These are phyloP conservation scores for Homarus gammarus DNA, from an alignment of 2,888 invertebrate species.

Conservation along the genomic window DNA sequence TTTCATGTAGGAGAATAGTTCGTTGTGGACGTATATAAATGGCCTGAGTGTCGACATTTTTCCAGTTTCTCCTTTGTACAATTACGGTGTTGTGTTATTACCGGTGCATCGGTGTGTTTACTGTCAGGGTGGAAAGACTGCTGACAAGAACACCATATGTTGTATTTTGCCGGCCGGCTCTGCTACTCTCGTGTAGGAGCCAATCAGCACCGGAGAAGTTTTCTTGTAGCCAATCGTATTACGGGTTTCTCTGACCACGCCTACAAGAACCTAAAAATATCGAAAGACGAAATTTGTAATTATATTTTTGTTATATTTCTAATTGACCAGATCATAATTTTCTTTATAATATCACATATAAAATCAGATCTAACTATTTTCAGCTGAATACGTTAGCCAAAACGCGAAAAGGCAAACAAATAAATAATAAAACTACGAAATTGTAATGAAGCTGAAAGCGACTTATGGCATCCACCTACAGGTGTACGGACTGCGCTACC, in stretches of 20 bases:
- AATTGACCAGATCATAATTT: neutral
- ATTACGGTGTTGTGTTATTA: constrained; percentile 1
- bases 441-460: constrained; percentile 5
- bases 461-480: constrained; percentile 34
- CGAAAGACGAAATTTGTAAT: neutral
- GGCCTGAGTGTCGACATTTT: too few species aligned
- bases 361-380: neutral
- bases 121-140: neutral
- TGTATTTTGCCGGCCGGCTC: constrained; percentile 58
- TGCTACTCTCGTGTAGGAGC: constrained; percentile 25
- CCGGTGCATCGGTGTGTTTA: neutral
- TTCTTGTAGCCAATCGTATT: constrained; percentile 38
- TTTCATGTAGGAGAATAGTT: too few species aligned
- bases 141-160: constrained; percentile 49
- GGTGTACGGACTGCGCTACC: constrained; percentile 53
- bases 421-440: neutral
- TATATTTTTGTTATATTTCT: neutral
- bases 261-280: constrained; percentile 35
- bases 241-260: constrained; percentile 47
- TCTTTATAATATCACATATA: neutral
- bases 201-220: constrained; percentile 35
- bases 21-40: too few species aligned
- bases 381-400: neutral
- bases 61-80: neutral
- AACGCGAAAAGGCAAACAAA: neutral